phyloP scores from a whole-genome alignment of 2,113 vertebrate species.

The Trachemys scripta region DNA sequence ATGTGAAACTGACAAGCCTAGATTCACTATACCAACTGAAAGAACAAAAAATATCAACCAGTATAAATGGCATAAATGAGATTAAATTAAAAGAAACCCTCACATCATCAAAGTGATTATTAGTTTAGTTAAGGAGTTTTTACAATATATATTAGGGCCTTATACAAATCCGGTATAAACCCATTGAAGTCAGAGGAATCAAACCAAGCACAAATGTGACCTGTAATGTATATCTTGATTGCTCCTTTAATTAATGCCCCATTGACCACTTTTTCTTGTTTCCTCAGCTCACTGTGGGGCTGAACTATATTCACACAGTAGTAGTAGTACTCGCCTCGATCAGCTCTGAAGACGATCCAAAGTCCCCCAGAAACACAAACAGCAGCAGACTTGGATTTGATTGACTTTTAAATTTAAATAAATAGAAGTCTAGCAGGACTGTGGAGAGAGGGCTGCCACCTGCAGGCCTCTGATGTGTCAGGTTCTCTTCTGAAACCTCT shows the following conservation, averaged over 20 bases:
- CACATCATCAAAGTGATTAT: background rate
- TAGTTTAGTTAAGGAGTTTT: background rate
- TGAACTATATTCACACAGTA: background rate
- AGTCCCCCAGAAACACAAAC: background rate
- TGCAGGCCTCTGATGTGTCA: background rate
- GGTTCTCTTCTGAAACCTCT: background rate
- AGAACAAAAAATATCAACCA: fast-evolving
- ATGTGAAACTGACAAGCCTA: background rate
- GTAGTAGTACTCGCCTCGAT: background rate
- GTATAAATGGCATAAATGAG: background rate
- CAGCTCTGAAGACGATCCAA: background rate
- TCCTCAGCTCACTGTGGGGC: background rate
- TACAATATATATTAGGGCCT: too few relatives aligned
- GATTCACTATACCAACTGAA: background rate
- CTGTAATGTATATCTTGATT: background rate
- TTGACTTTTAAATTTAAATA: background rate
- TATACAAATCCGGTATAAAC: background rate
- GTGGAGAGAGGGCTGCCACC: background rate
- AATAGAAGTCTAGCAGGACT: background rate
- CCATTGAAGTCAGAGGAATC: background rate
- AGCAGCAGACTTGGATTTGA: background rate
- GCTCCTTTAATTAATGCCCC: background rate
- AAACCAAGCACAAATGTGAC: background rate
- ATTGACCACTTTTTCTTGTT: background rate
- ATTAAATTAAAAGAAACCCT: background rate